phyloP scores from a whole-genome alignment of 1,140 invertebrate species.

The Chrysomallon squamiferum region DNA sequence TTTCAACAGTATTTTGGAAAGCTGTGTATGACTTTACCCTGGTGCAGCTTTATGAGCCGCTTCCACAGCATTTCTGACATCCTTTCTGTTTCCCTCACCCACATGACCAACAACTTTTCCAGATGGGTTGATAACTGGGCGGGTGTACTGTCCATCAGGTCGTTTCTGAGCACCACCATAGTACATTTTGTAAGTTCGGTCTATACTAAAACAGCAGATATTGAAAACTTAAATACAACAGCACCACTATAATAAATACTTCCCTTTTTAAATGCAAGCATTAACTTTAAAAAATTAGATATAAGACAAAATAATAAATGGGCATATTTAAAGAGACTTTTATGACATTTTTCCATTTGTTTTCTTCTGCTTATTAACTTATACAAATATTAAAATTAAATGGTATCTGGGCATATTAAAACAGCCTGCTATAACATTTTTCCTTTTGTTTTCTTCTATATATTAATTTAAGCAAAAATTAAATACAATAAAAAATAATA shows the following conservation, averaged over 20 bases:
- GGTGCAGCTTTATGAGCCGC: constrained; percentile 60
- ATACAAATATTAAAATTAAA: too few relatives aligned
- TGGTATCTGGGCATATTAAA: too few relatives aligned
- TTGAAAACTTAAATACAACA: neutral
- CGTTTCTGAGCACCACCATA: constrained; percentile 67
- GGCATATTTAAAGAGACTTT: too few relatives aligned
- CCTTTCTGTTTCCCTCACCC: constrained; percentile 65
- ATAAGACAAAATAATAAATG: neutral
- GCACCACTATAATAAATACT: neutral
- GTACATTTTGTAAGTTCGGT: constrained; percentile 67
- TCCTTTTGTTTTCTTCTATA: too few relatives aligned
- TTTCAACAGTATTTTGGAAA: too few relatives aligned
- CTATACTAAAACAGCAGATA: constrained; percentile 51
- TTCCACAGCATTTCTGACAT: constrained; percentile 67
- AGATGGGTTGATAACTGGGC: constrained; percentile 38
- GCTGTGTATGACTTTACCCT: too few relatives aligned
- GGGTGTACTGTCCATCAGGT: constrained; percentile 64
- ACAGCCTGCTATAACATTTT: too few relatives aligned
- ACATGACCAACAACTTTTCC: constrained; percentile 62
- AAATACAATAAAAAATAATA: too few relatives aligned
- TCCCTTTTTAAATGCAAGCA: neutral
- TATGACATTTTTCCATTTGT: too few relatives aligned
- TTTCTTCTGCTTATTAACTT: too few relatives aligned
- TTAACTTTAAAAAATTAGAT: neutral
- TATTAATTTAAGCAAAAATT: too few relatives aligned